Base-by-base conservation (phyloP, 1,140 invertebrate genomes). In the Sycophila sp. region DNA sequence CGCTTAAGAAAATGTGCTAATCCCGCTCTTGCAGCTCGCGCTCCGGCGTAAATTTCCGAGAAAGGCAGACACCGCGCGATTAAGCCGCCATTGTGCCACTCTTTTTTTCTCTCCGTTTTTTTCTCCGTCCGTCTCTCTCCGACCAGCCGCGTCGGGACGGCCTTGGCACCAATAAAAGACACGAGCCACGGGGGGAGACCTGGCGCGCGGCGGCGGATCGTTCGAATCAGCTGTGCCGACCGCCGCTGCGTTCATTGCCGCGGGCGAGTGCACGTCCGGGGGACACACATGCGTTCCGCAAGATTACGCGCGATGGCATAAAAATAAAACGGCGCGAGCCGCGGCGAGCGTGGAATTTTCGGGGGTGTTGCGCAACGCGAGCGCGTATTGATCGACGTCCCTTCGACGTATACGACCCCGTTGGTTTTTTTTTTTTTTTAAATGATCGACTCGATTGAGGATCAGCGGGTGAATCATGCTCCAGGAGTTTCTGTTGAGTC, bases 111-210 rank as follows among this genome's bases (percentile, higher is more conserved):
- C 15, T 38, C 36, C 53, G 4, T 24, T 30, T 55, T 42, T 56
- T 42, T 30, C 45, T 34, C n/a, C 17, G 22, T 53, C 32, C 26
- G 7, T 10, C 15, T 6, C 13, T 5, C 6, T 13, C 24, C 19
- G 19, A 26, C 8, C 26, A 7, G 8, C 26, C 28, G 10, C 69
- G 60, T 40, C 72, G 65, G 70, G 59, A 65, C 69, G 71, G 70
- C 76, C 76, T 77, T 76, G 74, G 73, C 63, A 65, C 63, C 69
- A 74, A 74, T 76, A 77, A 76, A 74, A 74, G 62, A 28, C 63
- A 69, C 70, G 72, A 63, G 63, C 56, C 68, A n/a, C 70, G 7
- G 56, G 45, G 47, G 45, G 8, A 62, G 40, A 4, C 42, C 24
- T 19, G 42, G 17, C 3, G 42, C 42, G 42, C 38, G 38, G 15